A percentile compares a stretch with the other conserved stretches of the same genome.
Evolutionary conservation across 2,797 vertebrate species (phyloP).

Genomic region (Eutrigla gurnardus): DNA sequence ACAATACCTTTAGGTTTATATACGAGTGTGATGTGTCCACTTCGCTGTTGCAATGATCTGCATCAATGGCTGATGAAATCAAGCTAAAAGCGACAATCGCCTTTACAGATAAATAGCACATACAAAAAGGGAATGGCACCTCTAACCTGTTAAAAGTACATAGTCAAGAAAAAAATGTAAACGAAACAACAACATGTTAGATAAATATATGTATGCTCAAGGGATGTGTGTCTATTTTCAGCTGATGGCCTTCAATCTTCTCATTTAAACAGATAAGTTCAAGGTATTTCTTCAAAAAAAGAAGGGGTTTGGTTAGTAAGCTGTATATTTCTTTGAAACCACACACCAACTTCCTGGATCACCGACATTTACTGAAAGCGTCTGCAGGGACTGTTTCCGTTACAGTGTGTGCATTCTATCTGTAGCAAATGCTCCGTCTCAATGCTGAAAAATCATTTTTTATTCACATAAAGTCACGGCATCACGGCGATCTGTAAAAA

Average conservation of each 20-base stretch:
- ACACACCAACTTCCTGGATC: slow-evolving; percentile 55
- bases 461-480: slow-evolving; percentile 10
- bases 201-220: neutral
- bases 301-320: neutral
- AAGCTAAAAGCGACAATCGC: neutral
- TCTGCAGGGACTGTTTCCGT: slow-evolving; percentile 21
- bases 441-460: neutral
- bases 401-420: neutral
- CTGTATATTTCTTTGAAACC: slow-evolving; percentile 42
- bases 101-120: too few species aligned
- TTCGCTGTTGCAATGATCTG: neutral
- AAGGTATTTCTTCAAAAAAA: neutral
- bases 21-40: neutral
- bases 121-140: too few species aligned
- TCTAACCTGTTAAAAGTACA: neutral
- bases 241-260: neutral
- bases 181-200: neutral
- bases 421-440: neutral
- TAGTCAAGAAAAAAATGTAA: neutral
- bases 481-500: neutral
- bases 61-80: neutral
- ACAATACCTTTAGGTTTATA: neutral
- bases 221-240: neutral
- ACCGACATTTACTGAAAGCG: slow-evolving; percentile 40
- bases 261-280: neutral